Evolutionary conservation across 2,888 invertebrate species (phyloP), one percentile per base, ranked within the genome.

Genomic region (Salpingus planirostris): DNA sequence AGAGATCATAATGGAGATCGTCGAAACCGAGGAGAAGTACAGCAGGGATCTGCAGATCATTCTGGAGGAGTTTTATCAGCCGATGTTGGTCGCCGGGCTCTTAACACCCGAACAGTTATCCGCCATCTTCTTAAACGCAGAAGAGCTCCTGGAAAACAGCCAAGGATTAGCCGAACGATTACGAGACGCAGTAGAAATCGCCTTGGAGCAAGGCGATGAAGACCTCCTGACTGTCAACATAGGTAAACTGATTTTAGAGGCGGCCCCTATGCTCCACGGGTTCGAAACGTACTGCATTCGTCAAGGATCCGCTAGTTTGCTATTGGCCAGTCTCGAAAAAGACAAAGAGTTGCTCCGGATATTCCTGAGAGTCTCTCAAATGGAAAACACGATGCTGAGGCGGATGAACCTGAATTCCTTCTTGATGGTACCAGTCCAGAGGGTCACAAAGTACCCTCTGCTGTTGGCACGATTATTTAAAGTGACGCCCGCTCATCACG

Each of bases 341-440:
- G 93, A 95, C 59, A 92, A 92, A 64, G 93, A 95, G 62, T 73
- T 95, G 33, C 69, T 95, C 47, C 73, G 91, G 62, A 91, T 95
- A 66, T 96, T 95, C 66, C 73, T 96, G 36, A 80, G 89, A 61
- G 95, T 93, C 36, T 93, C 93, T 21, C 95, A 95, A 70, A 91
- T 92, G 86, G 95, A 95, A 65, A 95, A 95, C 63, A 78, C 87
- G 11, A 83, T 91, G 42, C 68, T 95, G 47, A 73, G 95, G 49
- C 74, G 93, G 50, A 95, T 95, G 93, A 93, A 93, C 64, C 72
- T 96, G 27, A 91, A 93, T 67, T 92, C 95, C n/a, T 96, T 95
- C 67, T 76, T 95, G 33, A 95, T 95, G 92, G 92, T 90, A 52
- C 95, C 95, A 44, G 93, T 96, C 42, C 95, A 95, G 71, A 76